These are phyloP conservation scores for Zaprionus lachaisei DNA, from an alignment of 1,140 invertebrate species.

Conservation along the genomic window DNA sequence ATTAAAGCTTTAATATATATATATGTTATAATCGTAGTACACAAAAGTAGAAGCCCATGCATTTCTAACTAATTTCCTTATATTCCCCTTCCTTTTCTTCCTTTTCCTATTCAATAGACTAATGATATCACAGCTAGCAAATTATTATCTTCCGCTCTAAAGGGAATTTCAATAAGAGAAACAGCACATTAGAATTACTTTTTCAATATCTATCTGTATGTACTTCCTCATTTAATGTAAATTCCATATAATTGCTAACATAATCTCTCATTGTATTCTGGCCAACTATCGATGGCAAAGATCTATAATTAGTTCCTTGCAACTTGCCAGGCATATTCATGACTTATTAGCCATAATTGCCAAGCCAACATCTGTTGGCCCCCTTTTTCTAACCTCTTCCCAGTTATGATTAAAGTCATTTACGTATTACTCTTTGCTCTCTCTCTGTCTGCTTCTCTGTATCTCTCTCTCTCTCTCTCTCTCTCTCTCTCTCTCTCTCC, in stretches of 20 bases:
- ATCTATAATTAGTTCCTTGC: neutral
- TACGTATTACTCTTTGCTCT: neutral
- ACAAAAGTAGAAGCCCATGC: too few relatives aligned
- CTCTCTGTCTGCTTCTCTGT: neutral
- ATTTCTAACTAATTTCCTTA: too few relatives aligned
- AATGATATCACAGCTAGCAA: fast-evolving
- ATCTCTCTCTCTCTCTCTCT: neutral
- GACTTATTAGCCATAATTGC: neutral
- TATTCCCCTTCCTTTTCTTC: too few relatives aligned
- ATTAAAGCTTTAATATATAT: too few relatives aligned
- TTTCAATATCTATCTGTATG: neutral
- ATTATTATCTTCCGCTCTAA: too few relatives aligned
- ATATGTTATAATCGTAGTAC: too few relatives aligned
- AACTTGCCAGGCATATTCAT: slow-evolving; percentile 2
- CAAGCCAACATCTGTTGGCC: neutral
- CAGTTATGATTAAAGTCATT: slow-evolving; percentile 5
- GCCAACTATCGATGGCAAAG: neutral
- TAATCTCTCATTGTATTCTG: neutral
- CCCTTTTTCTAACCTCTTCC: neutral
- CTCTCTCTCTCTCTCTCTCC: neutral
- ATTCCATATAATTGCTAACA: neutral
- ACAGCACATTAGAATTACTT: neutral
- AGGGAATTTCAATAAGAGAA: too few relatives aligned
- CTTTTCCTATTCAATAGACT: too few relatives aligned
- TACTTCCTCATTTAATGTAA: neutral